A percentile compares a stretch with the other conserved stretches of the same genome.
phyloP scores from a whole-genome alignment of 2,113 vertebrate genomes.

The Illadopsis cleaveri region DNA sequence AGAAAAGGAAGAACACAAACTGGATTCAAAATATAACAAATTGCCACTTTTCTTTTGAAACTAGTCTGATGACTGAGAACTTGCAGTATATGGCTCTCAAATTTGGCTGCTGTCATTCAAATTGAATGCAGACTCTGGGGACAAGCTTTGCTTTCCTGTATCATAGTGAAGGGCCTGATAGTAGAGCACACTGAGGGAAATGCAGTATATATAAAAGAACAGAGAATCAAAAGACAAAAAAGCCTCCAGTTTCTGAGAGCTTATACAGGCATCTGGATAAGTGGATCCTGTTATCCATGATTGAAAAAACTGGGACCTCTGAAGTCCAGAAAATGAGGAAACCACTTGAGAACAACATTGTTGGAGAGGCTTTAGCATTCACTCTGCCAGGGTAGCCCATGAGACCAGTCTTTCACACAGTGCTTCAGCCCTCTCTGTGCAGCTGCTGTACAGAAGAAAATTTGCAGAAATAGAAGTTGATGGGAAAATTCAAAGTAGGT shows the following conservation, averaged over 20 bases:
- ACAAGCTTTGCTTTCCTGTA: background rate
- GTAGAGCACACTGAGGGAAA: background rate
- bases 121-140: background rate
- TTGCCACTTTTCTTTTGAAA: background rate
- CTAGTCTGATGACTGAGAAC: background rate
- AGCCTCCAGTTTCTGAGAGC: background rate
- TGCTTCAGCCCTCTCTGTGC: background rate
- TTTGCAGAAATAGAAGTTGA: background rate
- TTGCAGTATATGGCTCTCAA: background rate
- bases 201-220: background rate
- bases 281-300: background rate
- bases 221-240: background rate
- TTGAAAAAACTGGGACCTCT: background rate
- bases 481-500: background rate
- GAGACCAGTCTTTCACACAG: background rate
- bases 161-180: background rate
- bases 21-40: background rate
- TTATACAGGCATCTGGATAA: background rate
- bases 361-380: background rate
- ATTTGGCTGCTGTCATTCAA: background rate
- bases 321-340: constrained; percentile 14
- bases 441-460: background rate
- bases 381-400: background rate
- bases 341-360: background rate
- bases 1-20: background rate